Evolutionary conservation across 2,888 invertebrate genomes (phyloP), one percentile per base, ranked within the genome.

Genomic region (Limulus polyphemus): DNA sequence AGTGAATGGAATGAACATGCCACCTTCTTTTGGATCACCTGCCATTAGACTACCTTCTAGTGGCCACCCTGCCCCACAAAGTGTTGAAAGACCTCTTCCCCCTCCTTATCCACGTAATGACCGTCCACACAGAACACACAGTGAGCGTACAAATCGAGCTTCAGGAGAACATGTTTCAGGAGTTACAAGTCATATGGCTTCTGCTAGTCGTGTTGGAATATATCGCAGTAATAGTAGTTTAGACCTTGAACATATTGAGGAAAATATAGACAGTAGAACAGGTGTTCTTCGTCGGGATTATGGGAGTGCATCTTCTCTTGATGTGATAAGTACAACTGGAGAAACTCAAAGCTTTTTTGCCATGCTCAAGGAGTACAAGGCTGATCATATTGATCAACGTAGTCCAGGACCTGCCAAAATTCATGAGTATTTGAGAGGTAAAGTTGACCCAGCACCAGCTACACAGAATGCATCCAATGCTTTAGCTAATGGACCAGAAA

Each of bases 141-240:
- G 67, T 55, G 67, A 68, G 49, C 56, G 67, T 58, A 9, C 51
- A 13, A 67, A 63, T 46, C 63, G 63, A 32, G 32, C 7, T 32
- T 32, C 32, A 32, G 32, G 32, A 32, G 32, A 32, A 32, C 2
- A 32, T 32, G 32, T 32, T 32, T 32, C 32, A 32, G 32, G 32
- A 32, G 32, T 7, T 32, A 32, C 32, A 32, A 32, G 7, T 1
- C 32, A 32, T 32, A 32, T 32, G 32, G 32, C 5, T 7, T 32
- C 32, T 32, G 32, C 32, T 32, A 32, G 32, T 32, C 32, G 32
- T 32, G 32, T 59, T 64, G 74, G 70, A 62, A 73, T 86, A 64
- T 89, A 90, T 78, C 83, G 90, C 65, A 91, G 90, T 76, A 92
- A 90, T 79, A 90, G 90, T 67, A 91, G 90, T 75, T 81, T 92